Percentiles rank a stretch among this genome's conserved stretches.
Evolutionary conservation across 2,797 vertebrate species (phyloP).

Genomic region (Manis javanica): DNA sequence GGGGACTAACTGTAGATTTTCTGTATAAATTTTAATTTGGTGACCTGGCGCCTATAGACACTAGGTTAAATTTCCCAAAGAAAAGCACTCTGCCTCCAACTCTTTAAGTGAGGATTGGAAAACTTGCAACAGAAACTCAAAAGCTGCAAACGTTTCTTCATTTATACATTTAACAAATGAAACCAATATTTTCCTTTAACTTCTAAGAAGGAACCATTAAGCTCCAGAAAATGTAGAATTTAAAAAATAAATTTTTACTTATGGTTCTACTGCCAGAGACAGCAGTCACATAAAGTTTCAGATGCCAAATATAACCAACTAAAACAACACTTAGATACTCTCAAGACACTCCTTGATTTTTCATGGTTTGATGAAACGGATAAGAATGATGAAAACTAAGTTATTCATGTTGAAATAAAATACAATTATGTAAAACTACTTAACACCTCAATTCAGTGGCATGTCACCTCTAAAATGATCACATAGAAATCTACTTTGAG

Average conservation of each 20-base stretch:
- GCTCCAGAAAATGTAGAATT: constrained; percentile 16
- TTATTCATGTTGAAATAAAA: constrained; percentile 8
- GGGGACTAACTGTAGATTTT: neutral
- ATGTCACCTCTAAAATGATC: constrained; percentile 34
- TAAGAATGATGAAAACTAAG: neutral
- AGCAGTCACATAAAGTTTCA: neutral
- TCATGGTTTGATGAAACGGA: neutral
- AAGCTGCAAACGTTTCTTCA: neutral
- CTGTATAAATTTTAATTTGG: neutral
- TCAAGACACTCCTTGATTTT: constrained; percentile 5
- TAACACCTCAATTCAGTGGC: neutral
- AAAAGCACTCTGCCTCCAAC: neutral
- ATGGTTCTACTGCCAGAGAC: neutral
- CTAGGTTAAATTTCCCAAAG: constrained; percentile 4
- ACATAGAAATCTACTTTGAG: constrained; percentile 45
- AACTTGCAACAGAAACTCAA: neutral
- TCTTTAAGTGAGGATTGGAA: constrained; percentile 39
- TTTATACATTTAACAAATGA: constrained; percentile 35
- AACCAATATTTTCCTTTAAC: constrained; percentile 50
- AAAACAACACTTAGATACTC: neutral
- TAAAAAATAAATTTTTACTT: constrained; percentile 23
- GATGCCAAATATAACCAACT: neutral
- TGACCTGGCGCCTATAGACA: neutral
- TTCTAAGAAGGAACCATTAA: constrained; percentile 40
- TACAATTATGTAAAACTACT: neutral